Conservation (phyloP, 2,797 vertebrate genomes). For the Amblyopsis hoosieri region DNA sequence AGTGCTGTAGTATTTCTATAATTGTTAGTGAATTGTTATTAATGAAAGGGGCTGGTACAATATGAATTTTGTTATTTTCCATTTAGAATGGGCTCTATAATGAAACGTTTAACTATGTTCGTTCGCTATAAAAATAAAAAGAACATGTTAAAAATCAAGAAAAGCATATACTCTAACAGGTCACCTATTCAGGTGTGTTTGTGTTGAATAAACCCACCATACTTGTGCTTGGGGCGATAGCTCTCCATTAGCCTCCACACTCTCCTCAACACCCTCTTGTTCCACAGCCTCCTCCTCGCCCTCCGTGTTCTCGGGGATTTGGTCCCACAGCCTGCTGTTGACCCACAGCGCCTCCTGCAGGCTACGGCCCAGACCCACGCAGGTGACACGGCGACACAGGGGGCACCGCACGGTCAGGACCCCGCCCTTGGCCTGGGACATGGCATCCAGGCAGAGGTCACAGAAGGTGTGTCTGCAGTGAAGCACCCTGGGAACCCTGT, state of each 20-base stretch:
- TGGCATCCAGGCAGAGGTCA: constrained; percentile 67
- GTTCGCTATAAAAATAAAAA: no score
- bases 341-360: constrained; percentile 77
- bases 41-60: not conserved
- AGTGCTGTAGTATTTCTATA: not conserved
- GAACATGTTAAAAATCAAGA: no score
- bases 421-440: constrained; percentile 44
- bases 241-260: constrained; percentile 30
- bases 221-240: constrained; percentile 37
- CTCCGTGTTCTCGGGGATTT: constrained; percentile 52
- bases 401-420: constrained; percentile 74
- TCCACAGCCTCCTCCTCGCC: constrained; percentile 17
- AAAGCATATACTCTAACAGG: no score
- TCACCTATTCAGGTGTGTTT: not conserved
- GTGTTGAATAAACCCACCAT: constrained; percentile 62
- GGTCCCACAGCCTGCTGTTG: constrained; percentile 73
- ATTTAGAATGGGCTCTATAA: no score
- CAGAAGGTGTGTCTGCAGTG: constrained; percentile 83
- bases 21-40: not conserved
- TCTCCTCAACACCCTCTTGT: constrained; percentile 28
- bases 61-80: no score
- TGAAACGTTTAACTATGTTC: no score
- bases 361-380: constrained; percentile 55
- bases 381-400: constrained; percentile 76
- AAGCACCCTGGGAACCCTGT: constrained; percentile 73